These are phyloP conservation scores for Metellina segmentata DNA, from an alignment of 2,888 invertebrate genomes.

Conservation along the genomic window DNA sequence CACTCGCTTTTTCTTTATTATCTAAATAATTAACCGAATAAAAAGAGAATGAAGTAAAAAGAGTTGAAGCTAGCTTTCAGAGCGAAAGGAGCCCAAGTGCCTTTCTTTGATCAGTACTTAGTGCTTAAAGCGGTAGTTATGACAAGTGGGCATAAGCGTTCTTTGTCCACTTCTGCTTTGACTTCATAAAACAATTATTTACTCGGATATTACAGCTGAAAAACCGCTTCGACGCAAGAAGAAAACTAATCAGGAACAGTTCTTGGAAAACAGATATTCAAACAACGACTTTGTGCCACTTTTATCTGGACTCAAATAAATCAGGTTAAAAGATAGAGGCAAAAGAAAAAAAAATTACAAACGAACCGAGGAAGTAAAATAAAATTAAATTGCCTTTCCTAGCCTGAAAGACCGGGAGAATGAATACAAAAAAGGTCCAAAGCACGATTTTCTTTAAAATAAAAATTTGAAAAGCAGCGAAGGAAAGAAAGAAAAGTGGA, in stretches of 20 bases:
- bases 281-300: slow-evolving; percentile 41
- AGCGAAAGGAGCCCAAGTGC: slow-evolving; percentile 28
- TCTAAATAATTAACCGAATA: slow-evolving; percentile 70
- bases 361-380: slow-evolving; percentile 45
- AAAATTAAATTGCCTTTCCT: slow-evolving; percentile 70
- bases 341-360: slow-evolving; percentile 28
- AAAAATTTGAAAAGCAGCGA: slow-evolving; percentile 24
- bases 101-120: not conserved
- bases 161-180: not conserved
- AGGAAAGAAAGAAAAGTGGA: slow-evolving; percentile 21
- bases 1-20: slow-evolving; percentile 54
- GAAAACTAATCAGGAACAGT: not conserved
- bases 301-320: slow-evolving; percentile 32
- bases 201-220: not conserved
- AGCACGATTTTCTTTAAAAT: slow-evolving; percentile 60
- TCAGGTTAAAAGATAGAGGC: slow-evolving; percentile 53
- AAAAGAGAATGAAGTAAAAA: slow-evolving; percentile 48
- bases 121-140: not conserved
- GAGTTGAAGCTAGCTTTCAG: not conserved
- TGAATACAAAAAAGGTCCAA: slow-evolving; percentile 24
- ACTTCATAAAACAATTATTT: not conserved
- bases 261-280: not conserved
- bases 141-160: not conserved
- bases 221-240: not conserved
- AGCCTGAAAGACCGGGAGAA: slow-evolving; percentile 41